phyloP scores from a whole-genome alignment of 2,797 vertebrate genomes.

The Gouania willdenowi region DNA sequence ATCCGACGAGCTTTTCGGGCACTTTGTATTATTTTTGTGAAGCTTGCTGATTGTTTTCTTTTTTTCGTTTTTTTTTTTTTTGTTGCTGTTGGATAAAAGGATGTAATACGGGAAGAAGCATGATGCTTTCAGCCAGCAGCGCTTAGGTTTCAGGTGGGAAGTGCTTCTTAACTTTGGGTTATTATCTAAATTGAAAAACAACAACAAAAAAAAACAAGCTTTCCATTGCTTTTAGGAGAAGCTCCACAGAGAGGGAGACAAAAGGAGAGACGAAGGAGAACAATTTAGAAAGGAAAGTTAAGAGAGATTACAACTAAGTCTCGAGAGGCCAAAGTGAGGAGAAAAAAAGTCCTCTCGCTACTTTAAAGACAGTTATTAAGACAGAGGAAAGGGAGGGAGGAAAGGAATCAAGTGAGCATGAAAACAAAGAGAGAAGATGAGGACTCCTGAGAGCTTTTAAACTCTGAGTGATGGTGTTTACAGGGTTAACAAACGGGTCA shows the following conservation, averaged over 20 bases:
- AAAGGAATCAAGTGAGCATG: constrained; percentile 3
- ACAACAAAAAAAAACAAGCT: neutral
- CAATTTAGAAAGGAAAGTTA: neutral
- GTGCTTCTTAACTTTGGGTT: constrained; percentile 3
- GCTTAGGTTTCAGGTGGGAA: constrained; percentile 2
- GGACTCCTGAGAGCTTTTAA: constrained; percentile 37
- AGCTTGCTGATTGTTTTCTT: neutral
- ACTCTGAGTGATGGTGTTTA: constrained; percentile 48
- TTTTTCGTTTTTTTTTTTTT: neutral
- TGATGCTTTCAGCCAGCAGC: constrained; percentile 5
- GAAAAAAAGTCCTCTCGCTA: constrained; percentile 4
- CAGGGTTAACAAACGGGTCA: constrained; percentile 39
- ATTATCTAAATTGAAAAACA: neutral
- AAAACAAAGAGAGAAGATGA: neutral
- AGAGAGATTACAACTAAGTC: constrained; percentile 20
- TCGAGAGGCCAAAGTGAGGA: constrained; percentile 10
- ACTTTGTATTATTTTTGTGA: neutral
- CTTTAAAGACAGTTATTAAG: constrained; percentile 21
- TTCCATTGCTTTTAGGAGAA: neutral
- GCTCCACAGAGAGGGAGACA: neutral
- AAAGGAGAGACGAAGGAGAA: neutral
- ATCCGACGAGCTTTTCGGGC: neutral
- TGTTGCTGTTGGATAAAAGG: constrained; percentile 2
- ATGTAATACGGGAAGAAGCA: constrained; percentile 2
- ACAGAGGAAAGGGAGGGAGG: constrained; percentile 1